Conservation (phyloP, 2,888 invertebrate species). For the Tillus elongatus region DNA sequence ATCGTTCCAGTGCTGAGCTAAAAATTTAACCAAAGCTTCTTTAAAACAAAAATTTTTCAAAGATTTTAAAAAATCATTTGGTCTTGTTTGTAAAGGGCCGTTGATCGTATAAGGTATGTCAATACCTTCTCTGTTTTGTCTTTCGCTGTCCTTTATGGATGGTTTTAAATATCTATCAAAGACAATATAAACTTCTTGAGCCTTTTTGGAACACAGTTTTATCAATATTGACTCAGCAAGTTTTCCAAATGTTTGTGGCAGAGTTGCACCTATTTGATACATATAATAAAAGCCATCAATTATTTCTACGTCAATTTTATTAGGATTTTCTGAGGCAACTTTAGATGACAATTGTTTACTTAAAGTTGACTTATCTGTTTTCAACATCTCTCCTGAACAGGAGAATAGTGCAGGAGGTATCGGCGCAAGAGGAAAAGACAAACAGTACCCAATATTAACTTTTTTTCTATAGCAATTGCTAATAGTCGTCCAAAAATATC, state of each 20-base stretch:
- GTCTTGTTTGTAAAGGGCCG: slow-evolving; percentile 8
- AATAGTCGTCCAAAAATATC: slow-evolving; percentile 19
- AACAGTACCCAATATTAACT: slow-evolving; percentile 19
- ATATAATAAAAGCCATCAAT: slow-evolving; percentile 28
- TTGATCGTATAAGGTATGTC: slow-evolving; percentile 8
- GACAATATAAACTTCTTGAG: slow-evolving; percentile 9
- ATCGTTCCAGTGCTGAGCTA: slow-evolving; percentile 9
- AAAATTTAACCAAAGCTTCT: slow-evolving; percentile 23
- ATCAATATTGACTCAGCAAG: slow-evolving; percentile 24
- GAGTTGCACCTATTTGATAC: slow-evolving; percentile 10
- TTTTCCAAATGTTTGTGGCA: slow-evolving; percentile 12
- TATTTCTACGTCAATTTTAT: slow-evolving; percentile 22
- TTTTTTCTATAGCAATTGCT: slow-evolving; percentile 20
- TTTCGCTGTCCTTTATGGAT: slow-evolving; percentile 12
- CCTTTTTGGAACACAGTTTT: slow-evolving; percentile 19
- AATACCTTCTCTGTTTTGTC: slow-evolving; percentile 9
- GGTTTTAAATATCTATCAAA: slow-evolving; percentile 10
- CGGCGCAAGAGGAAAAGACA: slow-evolving; percentile 12
- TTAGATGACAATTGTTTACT: slow-evolving; percentile 14
- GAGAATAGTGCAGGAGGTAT: slow-evolving; percentile 16
- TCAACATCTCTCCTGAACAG: slow-evolving; percentile 18
- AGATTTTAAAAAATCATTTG: slow-evolving; percentile 11
- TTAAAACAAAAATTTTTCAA: slow-evolving; percentile 9
- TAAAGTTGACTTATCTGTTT: slow-evolving; percentile 20
- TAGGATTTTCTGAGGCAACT: slow-evolving; percentile 9